Evolutionary conservation across 2,797 vertebrate genomes (phyloP), one percentile per base, ranked within the genome.

Genomic region (Parauchenoglanis punctatus): DNA sequence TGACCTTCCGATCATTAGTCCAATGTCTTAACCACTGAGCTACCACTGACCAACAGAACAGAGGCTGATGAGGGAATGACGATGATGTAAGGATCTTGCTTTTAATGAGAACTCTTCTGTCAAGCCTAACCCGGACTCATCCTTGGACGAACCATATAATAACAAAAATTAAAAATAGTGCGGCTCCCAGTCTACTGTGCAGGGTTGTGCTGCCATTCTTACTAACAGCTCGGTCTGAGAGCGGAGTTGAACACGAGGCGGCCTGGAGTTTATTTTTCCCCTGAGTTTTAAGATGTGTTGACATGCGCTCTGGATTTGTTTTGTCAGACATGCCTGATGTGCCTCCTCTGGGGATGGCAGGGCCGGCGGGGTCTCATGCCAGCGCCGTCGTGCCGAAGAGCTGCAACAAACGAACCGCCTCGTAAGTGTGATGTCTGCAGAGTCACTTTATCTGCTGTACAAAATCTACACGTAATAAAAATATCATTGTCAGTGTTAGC

Each of bases 311-410:
- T 59, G 52, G 54, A 13, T 23, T 28, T 89, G 11, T 75, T 56
- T 76, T 93, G 85, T 91, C 93, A 98, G 98, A 99, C 86, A 96
- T 99, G 95, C 89, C 97, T 7, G 98, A 99, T 25, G 94, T 96
- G 40, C 90, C 96, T 67, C 93, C 96, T n/a, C 92, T 99, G 94
- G 96, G 96, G 2, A 91, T 97, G 87, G 93, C 95, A 10, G 93
- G 94, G 31, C n/a, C 95, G 76, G 94, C 97, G 20, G 97, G 96
- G 85, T 96, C 93, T 84, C 91, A 97, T 18, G 94, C 93, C 58
- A 93, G 95, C 2, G 94, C 93, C n/a, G 90, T 96, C 0, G 94
- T 95, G 46, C 95, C 97, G 84, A 97, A 98, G 81, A 93, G 97
- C 28, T 91, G 93, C 91, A 96, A 92, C 93, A 99, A 99, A 93